phyloP scores from a whole-genome alignment of 2,113 vertebrate genomes.

The Neolamprologus hecqui region DNA sequence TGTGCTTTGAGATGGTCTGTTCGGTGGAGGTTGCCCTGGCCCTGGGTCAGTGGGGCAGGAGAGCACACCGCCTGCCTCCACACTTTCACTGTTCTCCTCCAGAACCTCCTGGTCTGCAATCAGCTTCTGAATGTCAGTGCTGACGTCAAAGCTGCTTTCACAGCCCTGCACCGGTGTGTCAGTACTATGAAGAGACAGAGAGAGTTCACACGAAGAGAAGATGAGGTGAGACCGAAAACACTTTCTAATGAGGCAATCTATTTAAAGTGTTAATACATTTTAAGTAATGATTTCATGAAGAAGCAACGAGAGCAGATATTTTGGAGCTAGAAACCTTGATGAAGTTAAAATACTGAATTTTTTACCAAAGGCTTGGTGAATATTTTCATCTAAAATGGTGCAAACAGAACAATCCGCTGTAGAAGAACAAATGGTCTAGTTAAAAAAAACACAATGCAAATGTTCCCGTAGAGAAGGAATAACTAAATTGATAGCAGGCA shows the following conservation, averaged over 20 bases:
- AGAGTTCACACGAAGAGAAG: not conserved
- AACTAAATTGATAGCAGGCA: not conserved
- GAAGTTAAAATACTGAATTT: not conserved
- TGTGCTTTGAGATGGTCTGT: not conserved
- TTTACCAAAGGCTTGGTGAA: not conserved
- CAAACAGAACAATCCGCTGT: not conserved
- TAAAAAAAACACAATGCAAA: not conserved
- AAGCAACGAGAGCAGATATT: not conserved
- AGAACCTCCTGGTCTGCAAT: conserved; percentile 14
- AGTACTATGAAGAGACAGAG: not conserved
- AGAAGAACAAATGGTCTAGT: not conserved
- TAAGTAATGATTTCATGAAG: not conserved
- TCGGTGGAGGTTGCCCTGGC: not conserved
- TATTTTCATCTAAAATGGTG: not conserved
- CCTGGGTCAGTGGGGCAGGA: conserved; percentile 7
- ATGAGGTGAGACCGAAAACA: not conserved
- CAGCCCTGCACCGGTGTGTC: conserved; percentile 4
- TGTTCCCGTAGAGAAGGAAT: not conserved
- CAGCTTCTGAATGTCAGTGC: conserved; percentile 33
- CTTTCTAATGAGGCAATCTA: not conserved
- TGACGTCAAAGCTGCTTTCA: conserved; percentile 39
- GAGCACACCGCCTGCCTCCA: not conserved
- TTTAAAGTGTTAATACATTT: not conserved
- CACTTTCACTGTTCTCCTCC: not conserved
- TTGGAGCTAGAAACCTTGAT: not conserved